Conservation (phyloP, 2,888 invertebrate genomes). For the Lasioglossum marginatum region DNA sequence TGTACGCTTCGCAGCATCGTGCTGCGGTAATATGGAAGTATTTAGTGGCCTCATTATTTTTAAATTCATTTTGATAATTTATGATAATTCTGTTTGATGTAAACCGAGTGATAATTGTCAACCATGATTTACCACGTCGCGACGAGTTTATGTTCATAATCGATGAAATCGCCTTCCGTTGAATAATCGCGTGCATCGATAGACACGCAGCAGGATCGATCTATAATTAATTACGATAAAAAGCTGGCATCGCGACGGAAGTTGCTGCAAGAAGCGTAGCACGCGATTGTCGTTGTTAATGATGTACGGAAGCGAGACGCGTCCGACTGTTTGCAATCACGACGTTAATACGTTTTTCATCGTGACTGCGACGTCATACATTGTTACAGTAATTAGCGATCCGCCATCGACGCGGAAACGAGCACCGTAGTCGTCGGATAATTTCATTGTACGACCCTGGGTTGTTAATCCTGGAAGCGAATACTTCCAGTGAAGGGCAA, state of each 20-base stretch:
- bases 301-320: constrained; percentile 37
- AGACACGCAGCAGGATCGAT: constrained; percentile 28
- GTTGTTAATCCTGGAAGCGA: constrained; percentile 7
- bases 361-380: not conserved
- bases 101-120: constrained; percentile 10
- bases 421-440: constrained; percentile 20
- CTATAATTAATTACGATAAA: constrained; percentile 51
- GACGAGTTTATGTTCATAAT: not conserved
- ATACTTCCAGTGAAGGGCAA: not conserved
- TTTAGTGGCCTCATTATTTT: too few relatives aligned
- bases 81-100: too few relatives aligned
- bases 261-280: constrained; percentile 32
- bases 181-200: constrained; percentile 10
- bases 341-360: constrained; percentile 30
- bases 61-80: too few relatives aligned
- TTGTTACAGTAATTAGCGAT: constrained; percentile 41
- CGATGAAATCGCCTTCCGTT: constrained; percentile 12
- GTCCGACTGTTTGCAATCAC: constrained; percentile 19
- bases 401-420: constrained; percentile 28
- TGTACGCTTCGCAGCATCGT: too few relatives aligned
- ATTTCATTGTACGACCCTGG: constrained; percentile 8
- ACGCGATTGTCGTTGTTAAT: constrained; percentile 44
- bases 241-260: constrained; percentile 22
- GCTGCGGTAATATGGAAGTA: too few relatives aligned
- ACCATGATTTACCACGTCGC: not conserved